These are phyloP conservation scores for Tautogolabrus adspersus DNA, from an alignment of 2,113 vertebrate species.

Conservation along the genomic window DNA sequence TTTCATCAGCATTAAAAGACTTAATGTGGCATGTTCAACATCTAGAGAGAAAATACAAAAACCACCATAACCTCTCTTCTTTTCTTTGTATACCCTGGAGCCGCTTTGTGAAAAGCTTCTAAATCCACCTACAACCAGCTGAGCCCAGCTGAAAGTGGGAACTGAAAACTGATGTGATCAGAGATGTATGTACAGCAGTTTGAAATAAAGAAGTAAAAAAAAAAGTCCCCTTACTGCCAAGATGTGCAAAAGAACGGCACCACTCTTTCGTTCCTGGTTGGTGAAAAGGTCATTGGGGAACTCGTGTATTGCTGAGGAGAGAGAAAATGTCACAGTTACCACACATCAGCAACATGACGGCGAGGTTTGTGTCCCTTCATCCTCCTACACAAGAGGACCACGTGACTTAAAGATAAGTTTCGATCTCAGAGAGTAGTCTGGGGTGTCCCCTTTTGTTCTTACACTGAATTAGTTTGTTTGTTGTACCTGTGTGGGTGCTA, in stretches of 20 bases:
- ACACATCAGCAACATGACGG: conserved; percentile 50
- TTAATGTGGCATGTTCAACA: neutral
- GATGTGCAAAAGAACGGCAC: conserved; percentile 93
- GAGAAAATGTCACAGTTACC: conserved; percentile 67
- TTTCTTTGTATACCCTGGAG: neutral
- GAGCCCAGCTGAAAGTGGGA: neutral
- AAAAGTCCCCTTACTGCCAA: conserved; percentile 86
- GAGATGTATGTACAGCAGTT: conserved; percentile 19
- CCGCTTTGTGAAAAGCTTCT: neutral
- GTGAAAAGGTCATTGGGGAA: conserved; percentile 95
- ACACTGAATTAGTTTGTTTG: neutral
- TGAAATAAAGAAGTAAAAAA: neutral
- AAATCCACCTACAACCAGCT: conserved; percentile 13
- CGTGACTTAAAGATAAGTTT: neutral
- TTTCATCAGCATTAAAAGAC: neutral
- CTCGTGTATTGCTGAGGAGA: conserved; percentile 91
- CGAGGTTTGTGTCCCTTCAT: conserved; percentile 19
- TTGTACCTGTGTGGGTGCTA: neutral
- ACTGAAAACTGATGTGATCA: neutral
- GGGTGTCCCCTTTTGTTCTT: neutral
- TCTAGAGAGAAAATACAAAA: neutral
- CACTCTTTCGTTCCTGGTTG: conserved; percentile 89
- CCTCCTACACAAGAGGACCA: neutral
- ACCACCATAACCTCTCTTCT: neutral
- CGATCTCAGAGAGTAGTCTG: neutral